Evolutionary conservation across 2,113 vertebrate species (phyloP), one percentile per base, ranked within the genome.

Genomic region (Cheirogaleus medius): DNA sequence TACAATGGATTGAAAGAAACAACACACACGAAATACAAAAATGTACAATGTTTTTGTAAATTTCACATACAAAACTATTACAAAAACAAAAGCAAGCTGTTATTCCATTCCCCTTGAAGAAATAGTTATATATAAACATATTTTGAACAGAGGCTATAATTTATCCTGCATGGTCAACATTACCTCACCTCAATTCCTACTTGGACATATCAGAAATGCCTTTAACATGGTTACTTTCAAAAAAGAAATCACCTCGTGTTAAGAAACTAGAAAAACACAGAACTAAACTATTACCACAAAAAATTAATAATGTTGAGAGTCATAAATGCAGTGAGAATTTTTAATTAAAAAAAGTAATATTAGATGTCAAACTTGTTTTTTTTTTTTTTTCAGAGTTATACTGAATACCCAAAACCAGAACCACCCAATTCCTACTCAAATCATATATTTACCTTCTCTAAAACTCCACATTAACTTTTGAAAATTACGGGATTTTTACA

Each of bases 1-100:
- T 96, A 97, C 34, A 98, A 93, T 87, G 47, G 56, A 54, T 95
- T 98, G 23, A 96, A 96, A 95, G 39, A 97, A 92, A 94, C n/a
- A 92, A 97, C 56, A 92, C n/a, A 82, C 18, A 96, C 74, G 63
- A 96, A 98, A 95, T 97, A 84, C 47, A 96, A 90, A 93, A 97
- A 63, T 54, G 56, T 97, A 96, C 9, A 97, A 66, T 8, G 80
- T 92, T 97, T 96, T 93, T 89, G 96, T 83, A 96, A 97, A 98
- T 47, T 25, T n/a, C 71, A 85, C 44, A 94, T 94, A 76, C 1
- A 27, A 64, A 93, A 87, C 74, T 8, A 84, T 73, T 95, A 95
- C 52, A 91, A 58, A 64, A 90, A 94, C 34, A 88, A 94, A 93
- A 83, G 47, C 3, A 96, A 95, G 14, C 29, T 64, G 4, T 6